These are phyloP conservation scores for Heterotilapia buettikoferi DNA, from an alignment of 2,113 vertebrate genomes.

Conservation along the genomic window DNA sequence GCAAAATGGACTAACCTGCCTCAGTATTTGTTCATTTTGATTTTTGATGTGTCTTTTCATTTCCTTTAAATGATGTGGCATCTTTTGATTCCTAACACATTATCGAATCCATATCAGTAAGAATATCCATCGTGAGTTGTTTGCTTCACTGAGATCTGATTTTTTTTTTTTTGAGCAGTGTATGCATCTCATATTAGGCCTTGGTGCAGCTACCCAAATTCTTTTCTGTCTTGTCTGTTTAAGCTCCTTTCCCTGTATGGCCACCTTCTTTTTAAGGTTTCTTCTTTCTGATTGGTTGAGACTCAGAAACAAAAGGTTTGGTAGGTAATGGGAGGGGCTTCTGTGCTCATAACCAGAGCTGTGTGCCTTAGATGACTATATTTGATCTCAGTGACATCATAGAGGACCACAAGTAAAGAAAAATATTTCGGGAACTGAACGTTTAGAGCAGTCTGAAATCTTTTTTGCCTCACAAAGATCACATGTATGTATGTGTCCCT, in stretches of 20 bases:
- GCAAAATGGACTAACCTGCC: neutral
- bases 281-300: neutral
- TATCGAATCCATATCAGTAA: neutral
- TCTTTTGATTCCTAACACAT: neutral
- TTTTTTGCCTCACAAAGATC: neutral
- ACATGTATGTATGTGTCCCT: neutral
- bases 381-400: neutral
- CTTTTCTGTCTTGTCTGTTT: neutral
- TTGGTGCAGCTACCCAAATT: neutral
- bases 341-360: neutral
- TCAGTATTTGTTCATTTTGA: neutral
- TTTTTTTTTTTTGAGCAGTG: neutral
- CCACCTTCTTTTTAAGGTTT: neutral
- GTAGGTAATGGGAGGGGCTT: neutral
- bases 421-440: neutral
- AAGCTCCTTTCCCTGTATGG: neutral
- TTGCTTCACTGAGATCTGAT: neutral
- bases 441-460: neutral
- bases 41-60: neutral
- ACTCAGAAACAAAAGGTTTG: neutral
- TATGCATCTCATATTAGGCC: neutral
- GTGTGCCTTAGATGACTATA: neutral
- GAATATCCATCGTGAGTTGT: neutral
- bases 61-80: neutral
- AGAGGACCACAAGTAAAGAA: neutral